Conservation (phyloP, 2,888 invertebrate species). For the Eudemis profundana region DNA sequence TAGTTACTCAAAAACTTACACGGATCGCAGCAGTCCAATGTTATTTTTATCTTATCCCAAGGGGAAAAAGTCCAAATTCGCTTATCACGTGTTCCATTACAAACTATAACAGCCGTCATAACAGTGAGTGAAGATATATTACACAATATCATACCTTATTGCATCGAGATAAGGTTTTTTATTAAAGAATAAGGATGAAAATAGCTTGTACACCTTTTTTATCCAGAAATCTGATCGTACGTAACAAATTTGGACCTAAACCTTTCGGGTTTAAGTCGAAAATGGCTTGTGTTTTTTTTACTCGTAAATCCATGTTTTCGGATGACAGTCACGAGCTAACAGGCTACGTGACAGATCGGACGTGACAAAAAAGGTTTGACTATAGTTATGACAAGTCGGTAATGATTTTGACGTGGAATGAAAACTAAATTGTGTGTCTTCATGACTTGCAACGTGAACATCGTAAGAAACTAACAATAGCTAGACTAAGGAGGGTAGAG, state of each 20-base stretch:
- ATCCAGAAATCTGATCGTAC: not conserved
- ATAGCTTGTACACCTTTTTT: not conserved
- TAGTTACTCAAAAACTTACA: not conserved
- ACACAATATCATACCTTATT: too few relatives aligned
- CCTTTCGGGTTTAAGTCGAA: not conserved
- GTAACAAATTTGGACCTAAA: not conserved
- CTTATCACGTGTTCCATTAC: not conserved
- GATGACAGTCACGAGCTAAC: slow-evolving; percentile 45
- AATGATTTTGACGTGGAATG: slow-evolving; percentile 22
- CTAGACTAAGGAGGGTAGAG: too few relatives aligned
- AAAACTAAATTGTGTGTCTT: slow-evolving; percentile 2
- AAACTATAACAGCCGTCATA: too few relatives aligned
- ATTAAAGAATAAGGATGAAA: not conserved
- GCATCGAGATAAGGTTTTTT: too few relatives aligned
- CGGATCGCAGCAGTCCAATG: not conserved
- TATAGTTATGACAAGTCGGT: slow-evolving; percentile 27
- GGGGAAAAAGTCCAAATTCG: not conserved
- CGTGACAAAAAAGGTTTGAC: slow-evolving; percentile 45
- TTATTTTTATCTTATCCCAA: not conserved
- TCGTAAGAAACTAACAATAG: too few relatives aligned
- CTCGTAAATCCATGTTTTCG: slow-evolving; percentile 5
- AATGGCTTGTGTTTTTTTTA: slow-evolving; percentile 3
- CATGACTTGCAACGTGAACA: not conserved
- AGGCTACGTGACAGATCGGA: slow-evolving; percentile 43
- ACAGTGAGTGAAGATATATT: too few relatives aligned